These are phyloP conservation scores for Bimastos eiseni DNA, from an alignment of 2,888 invertebrate genomes.

Conservation along the genomic window DNA sequence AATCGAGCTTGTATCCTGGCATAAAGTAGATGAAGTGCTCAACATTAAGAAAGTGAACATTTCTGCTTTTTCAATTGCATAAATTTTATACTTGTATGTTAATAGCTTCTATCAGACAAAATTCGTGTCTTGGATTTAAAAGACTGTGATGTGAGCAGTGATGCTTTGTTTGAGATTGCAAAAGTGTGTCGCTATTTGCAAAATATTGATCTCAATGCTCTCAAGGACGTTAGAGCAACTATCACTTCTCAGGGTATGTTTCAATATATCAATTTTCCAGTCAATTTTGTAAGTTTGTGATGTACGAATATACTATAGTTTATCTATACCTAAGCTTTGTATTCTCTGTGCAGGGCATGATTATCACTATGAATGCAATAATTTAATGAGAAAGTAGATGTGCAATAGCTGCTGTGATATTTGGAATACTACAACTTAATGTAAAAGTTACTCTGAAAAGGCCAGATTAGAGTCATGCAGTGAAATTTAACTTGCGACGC, in stretches of 20 bases:
- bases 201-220: conserved; percentile 56
- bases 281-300: too few species aligned
- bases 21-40: neutral
- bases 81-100: conserved; percentile 2
- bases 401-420: too few species aligned
- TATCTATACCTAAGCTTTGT: neutral
- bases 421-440: too few species aligned
- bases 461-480: too few species aligned
- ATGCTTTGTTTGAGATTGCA: conserved; percentile 47
- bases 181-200: conserved; percentile 48
- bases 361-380: neutral
- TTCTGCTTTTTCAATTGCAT: neutral
- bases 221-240: conserved; percentile 49
- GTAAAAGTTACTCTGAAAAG: too few species aligned
- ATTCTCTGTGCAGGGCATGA: neutral
- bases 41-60: neutral
- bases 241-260: conserved; percentile 53
- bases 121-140: conserved; percentile 52
- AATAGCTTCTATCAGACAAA: conserved; percentile 53
- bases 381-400: too few species aligned
- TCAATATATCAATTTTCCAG: neutral
- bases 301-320: neutral
- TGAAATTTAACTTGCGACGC: too few species aligned
- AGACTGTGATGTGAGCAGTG: conserved; percentile 53
- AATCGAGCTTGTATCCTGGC: neutral